These are phyloP conservation scores for Megaceryle torquata DNA, from an alignment of 2,113 vertebrate genomes.

Conservation along the genomic window DNA sequence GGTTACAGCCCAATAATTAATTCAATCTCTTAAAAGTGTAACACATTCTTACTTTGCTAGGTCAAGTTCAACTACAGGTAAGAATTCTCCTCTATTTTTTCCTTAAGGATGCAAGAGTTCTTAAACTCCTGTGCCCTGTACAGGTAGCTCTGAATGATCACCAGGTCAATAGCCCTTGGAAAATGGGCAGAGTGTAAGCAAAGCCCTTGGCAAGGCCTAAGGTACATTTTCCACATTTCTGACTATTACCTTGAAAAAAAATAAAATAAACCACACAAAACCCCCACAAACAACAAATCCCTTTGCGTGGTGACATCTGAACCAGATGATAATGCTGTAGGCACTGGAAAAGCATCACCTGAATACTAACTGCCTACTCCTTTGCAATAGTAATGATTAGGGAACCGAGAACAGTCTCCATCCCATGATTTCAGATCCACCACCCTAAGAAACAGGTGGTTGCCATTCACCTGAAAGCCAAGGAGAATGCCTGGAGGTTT, in stretches of 20 bases:
- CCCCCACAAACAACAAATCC: neutral
- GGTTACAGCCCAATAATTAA: neutral
- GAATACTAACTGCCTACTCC: slow-evolving; percentile 14
- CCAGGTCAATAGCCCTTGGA: neutral
- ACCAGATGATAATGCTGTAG: neutral
- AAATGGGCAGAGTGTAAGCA: neutral
- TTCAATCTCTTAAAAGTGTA: neutral
- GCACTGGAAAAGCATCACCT: neutral
- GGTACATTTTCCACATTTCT: neutral
- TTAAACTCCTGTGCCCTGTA: neutral
- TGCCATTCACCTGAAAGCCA: neutral
- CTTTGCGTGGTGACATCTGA: neutral
- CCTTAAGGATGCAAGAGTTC: neutral
- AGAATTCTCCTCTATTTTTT: neutral
- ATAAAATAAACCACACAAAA: neutral
- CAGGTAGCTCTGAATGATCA: neutral
- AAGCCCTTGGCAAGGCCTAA: neutral
- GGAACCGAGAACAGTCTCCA: neutral
- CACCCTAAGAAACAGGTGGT: neutral
- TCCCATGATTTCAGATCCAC: accelerated
- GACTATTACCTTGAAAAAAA: neutral
- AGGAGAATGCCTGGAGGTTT: neutral
- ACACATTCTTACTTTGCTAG: neutral
- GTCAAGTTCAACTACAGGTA: neutral
- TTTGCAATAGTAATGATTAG: neutral